Conservation (phyloP, 2,797 vertebrate species). For the Phylloscopus collybita region DNA sequence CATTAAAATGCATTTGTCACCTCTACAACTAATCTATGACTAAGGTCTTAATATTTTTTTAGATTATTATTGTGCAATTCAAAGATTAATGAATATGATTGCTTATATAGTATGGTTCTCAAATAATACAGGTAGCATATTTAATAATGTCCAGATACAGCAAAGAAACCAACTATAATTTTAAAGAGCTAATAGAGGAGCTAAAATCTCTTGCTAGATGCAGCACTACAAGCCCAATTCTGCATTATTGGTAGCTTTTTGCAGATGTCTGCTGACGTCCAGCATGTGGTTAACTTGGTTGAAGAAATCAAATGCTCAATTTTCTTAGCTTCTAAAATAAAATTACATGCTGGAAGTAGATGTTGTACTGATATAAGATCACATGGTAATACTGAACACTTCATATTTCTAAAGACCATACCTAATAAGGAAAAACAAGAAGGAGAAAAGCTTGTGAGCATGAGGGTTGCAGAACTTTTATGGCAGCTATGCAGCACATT, state of each 20-base stretch:
- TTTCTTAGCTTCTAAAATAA: slow-evolving; percentile 26
- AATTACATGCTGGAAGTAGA: background rate
- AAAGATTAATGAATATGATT: background rate
- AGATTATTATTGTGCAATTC: background rate
- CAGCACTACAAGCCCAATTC: background rate
- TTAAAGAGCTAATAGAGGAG: background rate
- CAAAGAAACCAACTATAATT: background rate
- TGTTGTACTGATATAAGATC: background rate
- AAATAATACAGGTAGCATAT: background rate
- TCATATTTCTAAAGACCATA: background rate
- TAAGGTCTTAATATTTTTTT: background rate
- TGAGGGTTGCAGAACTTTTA: background rate
- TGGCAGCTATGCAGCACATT: background rate
- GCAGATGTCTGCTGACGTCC: background rate
- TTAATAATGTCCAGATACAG: background rate
- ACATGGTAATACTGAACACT: background rate
- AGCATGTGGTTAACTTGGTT: background rate
- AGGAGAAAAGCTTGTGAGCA: background rate
- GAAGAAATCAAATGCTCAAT: background rate
- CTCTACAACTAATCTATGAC: slow-evolving; percentile 39
- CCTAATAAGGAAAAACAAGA: background rate
- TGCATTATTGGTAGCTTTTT: background rate
- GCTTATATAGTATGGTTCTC: background rate
- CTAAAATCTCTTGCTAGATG: background rate
- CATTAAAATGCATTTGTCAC: slow-evolving; percentile 49